These are phyloP conservation scores for Acyrthosiphon pisum DNA, from an alignment of 1,140 invertebrate genomes.

Conservation along the genomic window DNA sequence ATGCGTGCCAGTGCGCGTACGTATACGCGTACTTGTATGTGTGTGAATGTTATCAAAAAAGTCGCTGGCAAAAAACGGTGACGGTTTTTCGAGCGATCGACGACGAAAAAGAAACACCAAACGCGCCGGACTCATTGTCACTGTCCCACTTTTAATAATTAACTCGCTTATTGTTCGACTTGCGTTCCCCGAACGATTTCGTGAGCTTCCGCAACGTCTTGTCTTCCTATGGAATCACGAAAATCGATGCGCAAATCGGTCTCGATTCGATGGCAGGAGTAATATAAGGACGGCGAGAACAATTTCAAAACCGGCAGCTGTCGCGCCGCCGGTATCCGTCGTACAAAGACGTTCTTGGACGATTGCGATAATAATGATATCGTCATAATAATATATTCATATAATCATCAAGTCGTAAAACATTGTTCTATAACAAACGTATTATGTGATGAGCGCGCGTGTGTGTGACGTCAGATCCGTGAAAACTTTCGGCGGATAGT, in stretches of 20 bases:
- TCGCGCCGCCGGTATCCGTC: not conserved
- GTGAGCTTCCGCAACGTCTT: not conserved
- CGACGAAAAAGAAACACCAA: not conserved
- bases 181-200: not conserved
- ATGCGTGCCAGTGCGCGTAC: too few relatives aligned
- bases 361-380: not conserved
- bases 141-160: slow-evolving; percentile 38
- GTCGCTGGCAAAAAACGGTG: not conserved
- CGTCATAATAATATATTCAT: not conserved
- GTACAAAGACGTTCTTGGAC: not conserved
- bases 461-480: not conserved
- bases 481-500: not conserved
- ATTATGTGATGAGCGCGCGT: not conserved
- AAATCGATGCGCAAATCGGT: not conserved
- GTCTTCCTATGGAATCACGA: not conserved
- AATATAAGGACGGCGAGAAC: not conserved
- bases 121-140: not conserved
- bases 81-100: not conserved
- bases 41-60: not conserved
- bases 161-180: slow-evolving; percentile 18
- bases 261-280: not conserved
- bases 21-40: not conserved
- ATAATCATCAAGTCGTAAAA: not conserved
- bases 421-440: not conserved
- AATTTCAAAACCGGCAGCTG: not conserved